phyloP scores from a whole-genome alignment of 2,113 vertebrate species.

The Variabilichromis moorii region DNA sequence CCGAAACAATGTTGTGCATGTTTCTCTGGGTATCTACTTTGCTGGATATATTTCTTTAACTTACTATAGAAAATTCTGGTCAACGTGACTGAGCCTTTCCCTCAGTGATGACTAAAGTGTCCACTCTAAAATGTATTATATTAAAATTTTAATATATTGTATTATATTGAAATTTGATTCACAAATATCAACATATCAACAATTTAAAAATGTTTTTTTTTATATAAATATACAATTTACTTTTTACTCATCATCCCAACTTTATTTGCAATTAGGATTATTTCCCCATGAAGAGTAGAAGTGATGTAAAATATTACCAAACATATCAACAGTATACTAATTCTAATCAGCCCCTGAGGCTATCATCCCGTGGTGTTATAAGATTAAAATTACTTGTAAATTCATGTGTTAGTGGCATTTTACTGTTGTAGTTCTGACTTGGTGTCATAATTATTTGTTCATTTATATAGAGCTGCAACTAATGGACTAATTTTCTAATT shows the following conservation, averaged over 20 bases:
- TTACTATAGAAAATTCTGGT: not conserved
- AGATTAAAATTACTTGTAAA: not conserved
- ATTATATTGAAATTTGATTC: not conserved
- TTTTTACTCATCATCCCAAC: not conserved
- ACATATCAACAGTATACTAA: not conserved
- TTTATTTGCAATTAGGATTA: not conserved
- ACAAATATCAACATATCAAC: not conserved
- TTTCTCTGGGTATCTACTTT: not conserved
- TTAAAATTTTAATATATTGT: not conserved
- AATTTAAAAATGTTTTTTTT: not conserved
- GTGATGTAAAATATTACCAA: not conserved
- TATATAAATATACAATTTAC: not conserved
- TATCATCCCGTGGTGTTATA: not conserved
- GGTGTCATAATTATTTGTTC: not conserved
- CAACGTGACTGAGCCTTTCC: not conserved
- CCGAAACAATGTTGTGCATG: not conserved
- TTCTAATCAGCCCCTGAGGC: not conserved
- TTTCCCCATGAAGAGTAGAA: not conserved
- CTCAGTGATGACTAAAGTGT: not conserved
- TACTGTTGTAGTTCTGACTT: not conserved
- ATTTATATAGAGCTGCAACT: not conserved
- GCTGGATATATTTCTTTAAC: not conserved
- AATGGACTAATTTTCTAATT: not conserved
- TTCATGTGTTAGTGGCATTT: not conserved
- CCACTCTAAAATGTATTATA: not conserved